Percentiles rank a stretch among this genome's conserved stretches.
phyloP scores from a whole-genome alignment of 2,797 vertebrate genomes.

The Orestias chungarensis region DNA sequence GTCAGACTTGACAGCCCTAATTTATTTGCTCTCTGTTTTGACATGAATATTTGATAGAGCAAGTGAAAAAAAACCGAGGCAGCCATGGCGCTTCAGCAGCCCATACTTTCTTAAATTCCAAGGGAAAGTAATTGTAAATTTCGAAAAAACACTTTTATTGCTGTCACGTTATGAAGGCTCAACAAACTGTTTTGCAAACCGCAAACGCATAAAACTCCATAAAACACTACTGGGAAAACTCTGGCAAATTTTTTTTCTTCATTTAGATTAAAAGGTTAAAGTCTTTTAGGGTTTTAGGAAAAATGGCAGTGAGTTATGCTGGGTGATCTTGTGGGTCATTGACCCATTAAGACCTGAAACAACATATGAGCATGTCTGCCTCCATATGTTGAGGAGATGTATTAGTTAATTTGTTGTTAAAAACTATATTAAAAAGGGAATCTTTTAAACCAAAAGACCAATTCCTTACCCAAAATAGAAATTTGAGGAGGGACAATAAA shows the following conservation, averaged over 20 bases:
- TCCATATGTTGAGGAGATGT: slow-evolving; percentile 1
- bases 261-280: slow-evolving; percentile 9
- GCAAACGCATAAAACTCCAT: too few species aligned
- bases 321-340: slow-evolving; percentile 6
- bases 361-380: background rate
- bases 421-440: background rate
- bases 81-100: background rate
- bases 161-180: background rate
- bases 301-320: background rate
- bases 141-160: background rate
- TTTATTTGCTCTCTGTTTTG: background rate
- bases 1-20: background rate
- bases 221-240: too few species aligned
- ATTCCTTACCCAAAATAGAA: slow-evolving; percentile 17
- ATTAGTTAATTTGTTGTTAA: background rate
- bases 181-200: background rate
- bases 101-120: background rate
- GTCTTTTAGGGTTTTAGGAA: slow-evolving; percentile 7
- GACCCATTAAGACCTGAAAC: background rate
- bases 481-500: slow-evolving; percentile 14
- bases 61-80: too few species aligned
- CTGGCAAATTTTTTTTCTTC: background rate
- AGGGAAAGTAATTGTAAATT: background rate
- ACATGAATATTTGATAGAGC: background rate
- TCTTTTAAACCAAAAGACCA: slow-evolving; percentile 11